These are phyloP conservation scores for Dolichoris vasculosae DNA, from an alignment of 1,140 invertebrate genomes.

Conservation along the genomic window DNA sequence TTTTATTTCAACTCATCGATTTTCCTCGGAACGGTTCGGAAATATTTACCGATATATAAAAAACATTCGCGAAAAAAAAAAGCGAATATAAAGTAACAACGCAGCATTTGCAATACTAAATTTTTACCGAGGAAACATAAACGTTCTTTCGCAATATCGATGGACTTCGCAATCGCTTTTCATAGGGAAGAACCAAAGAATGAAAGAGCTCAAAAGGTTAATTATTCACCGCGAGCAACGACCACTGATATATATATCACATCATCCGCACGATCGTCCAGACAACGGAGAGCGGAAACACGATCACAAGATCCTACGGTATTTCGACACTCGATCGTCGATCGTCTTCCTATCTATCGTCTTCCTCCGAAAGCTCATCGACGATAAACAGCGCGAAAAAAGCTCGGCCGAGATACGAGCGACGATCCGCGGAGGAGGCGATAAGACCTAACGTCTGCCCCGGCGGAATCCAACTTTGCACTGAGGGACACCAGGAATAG, in stretches of 20 bases:
- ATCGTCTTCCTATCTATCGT: background rate
- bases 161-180: background rate
- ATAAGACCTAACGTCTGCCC: conserved; percentile 15
- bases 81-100: too few relatives aligned
- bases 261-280: background rate
- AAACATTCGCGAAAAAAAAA: too few relatives aligned
- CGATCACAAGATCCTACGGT: background rate
- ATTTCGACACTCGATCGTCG: background rate
- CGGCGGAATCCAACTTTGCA: conserved; percentile 36
- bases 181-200: background rate
- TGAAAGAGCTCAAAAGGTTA: background rate
- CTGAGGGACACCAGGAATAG: conserved; percentile 49
- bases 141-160: background rate
- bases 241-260: background rate
- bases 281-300: background rate
- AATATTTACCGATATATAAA: too few relatives aligned
- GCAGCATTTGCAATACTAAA: background rate
- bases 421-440: background rate
- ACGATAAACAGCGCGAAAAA: background rate
- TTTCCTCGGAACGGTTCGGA: too few relatives aligned
- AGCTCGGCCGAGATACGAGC: background rate
- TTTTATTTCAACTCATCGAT: too few relatives aligned
- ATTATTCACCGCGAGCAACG: background rate
- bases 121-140: background rate
- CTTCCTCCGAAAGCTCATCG: background rate